Percentiles rank a stretch among this genome's conserved stretches.
Evolutionary conservation across 1,140 invertebrate species (phyloP).

Genomic region (Lucilia sericata): DNA sequence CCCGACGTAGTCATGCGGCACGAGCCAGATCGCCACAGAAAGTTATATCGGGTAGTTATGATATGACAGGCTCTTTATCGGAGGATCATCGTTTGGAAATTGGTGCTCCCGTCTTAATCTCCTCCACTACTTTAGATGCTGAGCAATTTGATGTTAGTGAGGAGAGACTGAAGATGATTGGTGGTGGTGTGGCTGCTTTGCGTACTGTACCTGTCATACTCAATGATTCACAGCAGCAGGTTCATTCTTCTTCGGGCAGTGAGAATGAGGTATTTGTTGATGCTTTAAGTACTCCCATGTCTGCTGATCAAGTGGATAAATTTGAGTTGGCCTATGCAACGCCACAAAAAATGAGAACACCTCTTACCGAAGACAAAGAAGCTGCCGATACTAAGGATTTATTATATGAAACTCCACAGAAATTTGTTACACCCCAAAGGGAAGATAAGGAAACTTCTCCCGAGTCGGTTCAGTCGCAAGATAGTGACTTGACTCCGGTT

Average conservation of each 20-base stretch:
- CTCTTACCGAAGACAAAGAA: constrained; percentile 35
- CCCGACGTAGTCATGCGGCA: constrained; percentile 55
- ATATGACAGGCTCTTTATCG: constrained; percentile 64
- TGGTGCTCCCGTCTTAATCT: constrained; percentile 65
- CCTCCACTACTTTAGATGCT: constrained; percentile 63
- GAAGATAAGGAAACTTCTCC: constrained; percentile 49
- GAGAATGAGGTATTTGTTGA: constrained; percentile 63
- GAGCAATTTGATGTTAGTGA: constrained; percentile 64
- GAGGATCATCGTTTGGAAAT: constrained; percentile 66
- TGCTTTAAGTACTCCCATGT: constrained; percentile 54
- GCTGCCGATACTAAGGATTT: constrained; percentile 33
- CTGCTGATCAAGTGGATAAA: background rate
- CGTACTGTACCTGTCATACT: constrained; percentile 54
- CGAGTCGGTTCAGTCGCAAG: constrained; percentile 40
- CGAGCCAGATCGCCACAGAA: constrained; percentile 56
- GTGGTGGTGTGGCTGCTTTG: constrained; percentile 60
- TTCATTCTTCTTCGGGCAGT: constrained; percentile 52
- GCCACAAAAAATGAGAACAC: background rate
- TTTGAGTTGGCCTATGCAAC: constrained; percentile 42
- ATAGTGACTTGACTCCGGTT: constrained; percentile 24
- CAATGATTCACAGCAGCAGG: constrained; percentile 37
- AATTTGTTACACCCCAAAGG: background rate
- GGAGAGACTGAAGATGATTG: constrained; percentile 59
- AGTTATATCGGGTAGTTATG: constrained; percentile 60
- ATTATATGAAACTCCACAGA: constrained; percentile 22